phyloP scores from a whole-genome alignment of 2,888 invertebrate species.

The Thera obeliscata region DNA sequence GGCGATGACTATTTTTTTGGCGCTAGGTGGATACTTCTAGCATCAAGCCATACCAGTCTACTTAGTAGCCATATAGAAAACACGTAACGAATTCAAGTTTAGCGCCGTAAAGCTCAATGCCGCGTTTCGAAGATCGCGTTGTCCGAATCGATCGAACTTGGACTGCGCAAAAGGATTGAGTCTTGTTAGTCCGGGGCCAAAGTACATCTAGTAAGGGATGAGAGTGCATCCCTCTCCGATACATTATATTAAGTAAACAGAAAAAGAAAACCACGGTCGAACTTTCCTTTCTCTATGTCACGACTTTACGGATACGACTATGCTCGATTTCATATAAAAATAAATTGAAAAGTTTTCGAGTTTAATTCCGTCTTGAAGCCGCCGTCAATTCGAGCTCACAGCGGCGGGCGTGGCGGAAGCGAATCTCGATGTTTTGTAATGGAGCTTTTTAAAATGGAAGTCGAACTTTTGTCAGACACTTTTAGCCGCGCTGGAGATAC shows the following conservation, averaged over 20 bases:
- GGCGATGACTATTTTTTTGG: neutral
- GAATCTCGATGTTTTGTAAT: slow-evolving; percentile 85
- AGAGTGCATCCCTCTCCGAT: slow-evolving; percentile 27
- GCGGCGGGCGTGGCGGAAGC: slow-evolving; percentile 74
- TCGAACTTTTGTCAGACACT: slow-evolving; percentile 85
- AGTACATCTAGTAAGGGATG: slow-evolving; percentile 20
- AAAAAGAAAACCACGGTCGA: slow-evolving; percentile 42
- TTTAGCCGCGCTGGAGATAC: slow-evolving; percentile 84
- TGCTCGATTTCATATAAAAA: slow-evolving; percentile 75
- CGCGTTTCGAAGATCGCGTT: slow-evolving; percentile 27
- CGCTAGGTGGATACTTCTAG: slow-evolving; percentile 9
- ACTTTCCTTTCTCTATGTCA: slow-evolving; percentile 56
- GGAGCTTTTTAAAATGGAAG: slow-evolving; percentile 85
- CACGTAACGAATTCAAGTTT: slow-evolving; percentile 80
- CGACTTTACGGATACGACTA: slow-evolving; percentile 53
- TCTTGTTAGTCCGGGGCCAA: slow-evolving; percentile 33
- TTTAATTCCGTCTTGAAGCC: slow-evolving; percentile 76
- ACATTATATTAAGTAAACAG: slow-evolving; percentile 26
- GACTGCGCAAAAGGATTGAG: slow-evolving; percentile 33
- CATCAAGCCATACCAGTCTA: slow-evolving; percentile 47
- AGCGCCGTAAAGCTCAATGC: slow-evolving; percentile 65
- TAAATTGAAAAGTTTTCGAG: slow-evolving; percentile 79
- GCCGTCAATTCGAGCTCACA: slow-evolving; percentile 71
- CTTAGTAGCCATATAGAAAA: slow-evolving; percentile 60
- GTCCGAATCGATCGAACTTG: slow-evolving; percentile 9